Percentiles rank a stretch among this genome's conserved stretches.
Conservation (phyloP, 2,888 invertebrate species). For the Drosophila tanythrix region DNA sequence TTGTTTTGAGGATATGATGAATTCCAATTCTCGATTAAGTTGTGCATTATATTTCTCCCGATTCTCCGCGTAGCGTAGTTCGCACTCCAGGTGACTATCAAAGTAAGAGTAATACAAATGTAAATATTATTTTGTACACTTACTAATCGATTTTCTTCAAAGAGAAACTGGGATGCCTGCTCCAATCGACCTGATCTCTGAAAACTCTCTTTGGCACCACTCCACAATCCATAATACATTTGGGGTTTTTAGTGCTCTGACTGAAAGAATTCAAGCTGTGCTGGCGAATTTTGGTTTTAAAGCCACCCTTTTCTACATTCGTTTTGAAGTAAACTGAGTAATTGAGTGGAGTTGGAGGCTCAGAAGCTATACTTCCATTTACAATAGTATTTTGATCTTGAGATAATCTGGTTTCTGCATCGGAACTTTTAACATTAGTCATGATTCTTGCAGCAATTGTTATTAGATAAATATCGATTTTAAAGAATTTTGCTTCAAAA, state of each 20-base stretch:
- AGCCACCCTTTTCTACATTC: background rate
- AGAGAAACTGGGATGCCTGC: slow-evolving; percentile 54
- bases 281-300: background rate
- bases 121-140: background rate
- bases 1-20: slow-evolving; percentile 11
- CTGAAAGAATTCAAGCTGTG: background rate
- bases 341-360: background rate
- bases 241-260: accelerated
- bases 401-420: too few relatives aligned
- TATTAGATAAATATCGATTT: slow-evolving; percentile 1
- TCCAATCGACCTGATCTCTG: slow-evolving; percentile 39
- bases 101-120: background rate
- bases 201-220: background rate
- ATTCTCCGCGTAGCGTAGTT: slow-evolving; percentile 20
- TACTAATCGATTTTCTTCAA: slow-evolving; percentile 53
- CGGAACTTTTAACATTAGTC: background rate
- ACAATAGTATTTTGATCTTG: background rate
- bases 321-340: too few relatives aligned
- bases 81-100: slow-evolving; percentile 46
- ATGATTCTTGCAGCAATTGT: background rate
- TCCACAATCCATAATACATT: background rate
- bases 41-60: slow-evolving; percentile 37
- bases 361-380: background rate
- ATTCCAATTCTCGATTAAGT: slow-evolving; percentile 36
- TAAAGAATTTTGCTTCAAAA: slow-evolving; percentile 19